Evolutionary conservation across 2,797 vertebrate genomes (phyloP).

Genomic region (Limnodromus scolopaceus): DNA sequence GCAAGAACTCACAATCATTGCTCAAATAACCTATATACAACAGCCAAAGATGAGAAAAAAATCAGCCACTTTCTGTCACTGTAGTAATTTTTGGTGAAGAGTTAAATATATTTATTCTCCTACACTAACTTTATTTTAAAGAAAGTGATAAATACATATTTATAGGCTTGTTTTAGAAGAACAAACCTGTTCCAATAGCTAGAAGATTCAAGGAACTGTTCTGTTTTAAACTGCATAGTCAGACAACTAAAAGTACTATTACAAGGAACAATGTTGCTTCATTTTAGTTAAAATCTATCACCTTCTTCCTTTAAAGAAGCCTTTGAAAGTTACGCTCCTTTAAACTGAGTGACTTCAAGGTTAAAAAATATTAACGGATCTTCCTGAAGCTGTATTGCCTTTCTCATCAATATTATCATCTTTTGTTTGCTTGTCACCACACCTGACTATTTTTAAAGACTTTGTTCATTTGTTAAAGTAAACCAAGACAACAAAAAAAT

Average conservation of each 20-base stretch:
- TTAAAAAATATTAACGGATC: not conserved
- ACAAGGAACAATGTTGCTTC: not conserved
- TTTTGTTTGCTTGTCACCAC: not conserved
- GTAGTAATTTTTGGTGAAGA: not conserved
- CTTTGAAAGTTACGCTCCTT: not conserved
- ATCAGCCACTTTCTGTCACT: not conserved
- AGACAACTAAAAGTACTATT: not conserved
- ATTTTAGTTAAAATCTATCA: not conserved
- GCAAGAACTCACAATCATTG: not conserved
- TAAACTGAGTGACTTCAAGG: not conserved
- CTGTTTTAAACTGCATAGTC: not conserved
- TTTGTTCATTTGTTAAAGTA: not conserved
- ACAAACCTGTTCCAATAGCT: not conserved
- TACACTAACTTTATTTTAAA: not conserved
- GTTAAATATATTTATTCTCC: not conserved
- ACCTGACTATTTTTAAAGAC: not conserved
- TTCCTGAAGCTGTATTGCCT: not conserved
- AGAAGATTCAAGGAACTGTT: not conserved
- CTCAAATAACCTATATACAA: not conserved
- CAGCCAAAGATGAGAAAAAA: not conserved
- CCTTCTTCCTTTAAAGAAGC: not conserved
- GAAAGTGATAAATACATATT: not conserved
- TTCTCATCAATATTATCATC: not conserved
- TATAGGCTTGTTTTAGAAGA: not conserved
- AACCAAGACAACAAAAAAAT: not conserved